Evolutionary conservation across 2,888 invertebrate species (phyloP), one percentile per base, ranked within the genome.

Genomic region (Epinotia bilunana): DNA sequence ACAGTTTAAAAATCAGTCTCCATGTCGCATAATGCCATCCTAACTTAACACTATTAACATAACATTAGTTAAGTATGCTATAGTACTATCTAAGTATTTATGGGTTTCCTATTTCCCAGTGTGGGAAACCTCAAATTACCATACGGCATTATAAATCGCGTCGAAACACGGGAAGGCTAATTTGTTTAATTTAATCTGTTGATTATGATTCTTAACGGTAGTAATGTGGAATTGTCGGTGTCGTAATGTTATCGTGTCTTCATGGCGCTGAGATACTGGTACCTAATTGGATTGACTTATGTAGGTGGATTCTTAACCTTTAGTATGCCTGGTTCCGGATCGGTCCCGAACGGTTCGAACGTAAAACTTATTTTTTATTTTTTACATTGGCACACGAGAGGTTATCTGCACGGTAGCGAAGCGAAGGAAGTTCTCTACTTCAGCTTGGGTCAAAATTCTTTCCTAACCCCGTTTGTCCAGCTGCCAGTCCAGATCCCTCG

Each of bases 41-140:
- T 79, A 77, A 80, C 80, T 84, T 87, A 87, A 88, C 86, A 85
- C 78, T 82, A 85, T 87, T 86, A 81, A 83, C 84, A 84, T 85
- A 86, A 83, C 79, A 82, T 84, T 83, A 82, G 78, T 83, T 82
- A 80, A 80, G 78, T 79, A 77, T 78, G 64, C 43, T 64, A 73
- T 60, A 68, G 73, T 11, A 69, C 49, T 74, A 74, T 69, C 74
- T 74, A 58, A 74, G 69, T 74, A 74, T 74, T 74, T 74, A 74
- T 74, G 74, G 55, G 63, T 57, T 73, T 74, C 69, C 73, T 60
- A 73, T 74, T 55, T 39, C 57, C 64, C 23, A 73, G 49, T 62
- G 68, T 74, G 74, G 69, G 74, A 74, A 74, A 73, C 53, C 61
- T n/a, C 57, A 33, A 33, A 74, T 87, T 87, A 83, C 79, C 84